phyloP scores from a whole-genome alignment of 2,888 invertebrate species.

The Stenodema calcarata region DNA sequence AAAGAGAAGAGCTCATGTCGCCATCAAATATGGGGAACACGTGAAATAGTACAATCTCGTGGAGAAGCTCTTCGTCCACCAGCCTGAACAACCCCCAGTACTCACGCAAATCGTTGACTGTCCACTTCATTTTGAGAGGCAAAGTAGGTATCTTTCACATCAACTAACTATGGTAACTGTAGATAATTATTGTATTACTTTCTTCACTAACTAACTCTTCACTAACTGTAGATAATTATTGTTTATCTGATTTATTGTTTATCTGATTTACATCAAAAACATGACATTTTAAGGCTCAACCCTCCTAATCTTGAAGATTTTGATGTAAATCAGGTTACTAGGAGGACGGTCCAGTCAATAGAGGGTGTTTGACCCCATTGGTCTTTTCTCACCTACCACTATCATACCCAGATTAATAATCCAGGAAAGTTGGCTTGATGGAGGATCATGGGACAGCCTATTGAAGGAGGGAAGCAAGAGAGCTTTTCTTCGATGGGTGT shows the following conservation, averaged over 20 bases:
- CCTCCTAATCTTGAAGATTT: neutral
- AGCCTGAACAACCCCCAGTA: neutral
- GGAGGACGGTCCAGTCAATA: neutral
- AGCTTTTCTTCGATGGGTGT: too few species aligned
- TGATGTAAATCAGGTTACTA: neutral
- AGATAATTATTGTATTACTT: too few species aligned
- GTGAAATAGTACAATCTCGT: too few species aligned
- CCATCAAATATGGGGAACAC: too few species aligned
- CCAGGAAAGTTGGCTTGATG: neutral
- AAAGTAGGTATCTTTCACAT: neutral
- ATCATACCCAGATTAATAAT: neutral
- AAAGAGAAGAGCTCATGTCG: neutral
- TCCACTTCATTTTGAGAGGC: constrained; percentile 17
- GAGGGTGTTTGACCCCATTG: neutral
- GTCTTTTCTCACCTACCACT: too few species aligned
- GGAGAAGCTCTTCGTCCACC: neutral
- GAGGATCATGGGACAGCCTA: constrained; percentile 11
- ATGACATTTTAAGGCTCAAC: neutral
- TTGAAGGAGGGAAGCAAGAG: neutral
- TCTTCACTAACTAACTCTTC: too few species aligned
- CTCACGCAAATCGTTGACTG: too few species aligned
- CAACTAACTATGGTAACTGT: too few species aligned
- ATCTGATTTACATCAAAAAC: too few species aligned
- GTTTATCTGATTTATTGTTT: too few species aligned
- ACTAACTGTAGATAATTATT: too few species aligned